Base-by-base conservation (phyloP, 1,140 invertebrate genomes). In the Zaprionus ornatus region DNA sequence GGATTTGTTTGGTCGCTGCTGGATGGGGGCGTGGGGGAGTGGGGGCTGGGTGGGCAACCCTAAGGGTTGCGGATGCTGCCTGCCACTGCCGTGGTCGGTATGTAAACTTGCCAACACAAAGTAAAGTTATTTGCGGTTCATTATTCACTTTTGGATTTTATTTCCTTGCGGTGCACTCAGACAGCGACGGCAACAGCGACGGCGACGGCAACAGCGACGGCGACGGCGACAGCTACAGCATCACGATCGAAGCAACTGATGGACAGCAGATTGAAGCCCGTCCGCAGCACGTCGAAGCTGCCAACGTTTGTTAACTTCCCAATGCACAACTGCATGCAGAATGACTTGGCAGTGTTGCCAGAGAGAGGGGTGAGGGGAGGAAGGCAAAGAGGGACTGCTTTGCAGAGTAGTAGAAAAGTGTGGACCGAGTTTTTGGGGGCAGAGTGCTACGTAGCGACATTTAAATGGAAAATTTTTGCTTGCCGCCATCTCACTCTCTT, bases 71-170 rank as follows among this genome's bases (percentile, higher is more conserved):
- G 10, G 52, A 17, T 42, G 15, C 21, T 35, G 23, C 9, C 25
- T 27, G 35, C 35, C 50, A 56, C 50, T 62, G 29, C 63, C 37
- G 65, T 32, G 72, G 59, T 60, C 29, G 37, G 54, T 71, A 66
- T 75, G 54, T 21, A 35, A 57, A 54, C 69, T 57, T 40, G 54
- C 55, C 70, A 72, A 65, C 70, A 79, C 81, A 90, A 82, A 90
- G 86, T 80, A 82, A 90, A 85, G 82, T 90, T 90, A 90, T 90
- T 90, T 90, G 85, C 86, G 86, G 85, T 90, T 90, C 85, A 90
- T 90, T 90, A 90, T 90, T 90, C 85, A 90, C 85, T 90, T 90
- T 88, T 84, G 77, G 85, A 76, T 90, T 88, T 84, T 88, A 84
- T 90, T 81, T 81, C 59, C 81, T 84, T 80, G 85, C 67, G 79